phyloP scores from a whole-genome alignment of 2,888 invertebrate species.

The Sphaerophoria taeniata region DNA sequence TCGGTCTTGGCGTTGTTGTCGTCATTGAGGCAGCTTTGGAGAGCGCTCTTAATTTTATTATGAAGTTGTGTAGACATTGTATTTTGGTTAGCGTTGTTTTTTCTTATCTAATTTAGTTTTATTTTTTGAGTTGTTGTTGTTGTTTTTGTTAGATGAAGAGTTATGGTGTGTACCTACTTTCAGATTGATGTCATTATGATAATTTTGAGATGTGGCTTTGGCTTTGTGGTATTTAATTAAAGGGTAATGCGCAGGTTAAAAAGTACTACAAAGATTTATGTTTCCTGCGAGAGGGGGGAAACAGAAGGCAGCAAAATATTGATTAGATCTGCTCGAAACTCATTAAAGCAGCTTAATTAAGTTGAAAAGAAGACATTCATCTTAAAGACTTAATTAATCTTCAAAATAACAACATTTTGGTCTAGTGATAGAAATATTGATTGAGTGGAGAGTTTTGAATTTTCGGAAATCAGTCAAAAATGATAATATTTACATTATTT shows the following conservation, averaged over 20 bases:
- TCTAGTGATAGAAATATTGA: no score
- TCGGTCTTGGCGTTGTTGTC: not conserved
- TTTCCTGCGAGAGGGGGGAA: not conserved
- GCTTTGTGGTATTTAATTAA: conserved; percentile 40
- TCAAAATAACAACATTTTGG: no score
- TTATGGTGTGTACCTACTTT: conserved; percentile 23
- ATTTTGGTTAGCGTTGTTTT: conserved; percentile 24
- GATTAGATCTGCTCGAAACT: no score
- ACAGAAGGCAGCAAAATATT: not conserved
- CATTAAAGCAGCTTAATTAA: no score
- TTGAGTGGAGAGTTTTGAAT: no score
- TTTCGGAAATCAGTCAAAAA: not conserved
- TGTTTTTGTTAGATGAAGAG: conserved; percentile 20
- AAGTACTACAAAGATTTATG: not conserved
- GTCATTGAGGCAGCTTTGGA: conserved; percentile 7
- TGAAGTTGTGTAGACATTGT: conserved; percentile 53
- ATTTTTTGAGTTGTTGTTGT: conserved; percentile 21
- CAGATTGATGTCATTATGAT: conserved; percentile 65
- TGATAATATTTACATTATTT: not conserved
- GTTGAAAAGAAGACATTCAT: no score
- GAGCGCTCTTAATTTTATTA: conserved; percentile 64
- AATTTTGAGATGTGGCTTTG: conserved; percentile 53
- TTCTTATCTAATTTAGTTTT: conserved; percentile 18
- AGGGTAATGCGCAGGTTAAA: conserved; percentile 8
- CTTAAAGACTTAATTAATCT: no score